phyloP scores from a whole-genome alignment of 2,113 vertebrate genomes.

The Hippocampus guttulatus region DNA sequence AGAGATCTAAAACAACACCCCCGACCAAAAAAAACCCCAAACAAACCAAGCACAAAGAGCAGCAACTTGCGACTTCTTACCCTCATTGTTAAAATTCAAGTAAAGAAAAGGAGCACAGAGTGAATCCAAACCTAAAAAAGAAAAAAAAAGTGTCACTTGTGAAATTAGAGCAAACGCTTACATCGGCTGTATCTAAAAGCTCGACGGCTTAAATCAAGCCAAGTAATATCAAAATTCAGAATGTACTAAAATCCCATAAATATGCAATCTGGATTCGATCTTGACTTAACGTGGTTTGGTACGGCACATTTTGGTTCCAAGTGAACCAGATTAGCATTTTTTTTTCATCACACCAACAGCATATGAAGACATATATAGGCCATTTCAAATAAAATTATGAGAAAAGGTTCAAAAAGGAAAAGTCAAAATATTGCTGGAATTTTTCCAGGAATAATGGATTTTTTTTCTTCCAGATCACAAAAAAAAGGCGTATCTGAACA shows the following conservation, averaged over 20 bases:
- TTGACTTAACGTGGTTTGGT: neutral
- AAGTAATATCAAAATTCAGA: neutral
- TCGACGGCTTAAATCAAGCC: neutral
- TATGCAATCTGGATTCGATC: neutral
- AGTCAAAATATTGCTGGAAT: too few relatives aligned
- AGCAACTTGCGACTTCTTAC: slow-evolving; percentile 60
- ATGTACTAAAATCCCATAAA: neutral
- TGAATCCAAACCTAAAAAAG: slow-evolving; percentile 89
- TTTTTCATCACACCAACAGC: neutral
- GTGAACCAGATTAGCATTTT: neutral
- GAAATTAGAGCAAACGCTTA: neutral
- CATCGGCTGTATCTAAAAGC: neutral
- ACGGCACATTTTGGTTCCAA: neutral
- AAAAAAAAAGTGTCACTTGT: neutral
- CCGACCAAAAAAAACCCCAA: neutral
- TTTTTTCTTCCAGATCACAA: too few relatives aligned
- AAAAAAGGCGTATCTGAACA: too few relatives aligned
- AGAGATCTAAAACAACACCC: neutral
- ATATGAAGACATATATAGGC: neutral
- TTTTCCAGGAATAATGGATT: too few relatives aligned
- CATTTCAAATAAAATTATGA: neutral
- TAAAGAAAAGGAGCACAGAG: slow-evolving; percentile 96
- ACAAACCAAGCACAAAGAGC: neutral
- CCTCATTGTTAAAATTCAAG: slow-evolving; percentile 98
- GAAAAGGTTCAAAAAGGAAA: neutral